Evolutionary conservation across 2,113 vertebrate species (phyloP).

Genomic region (Aphelocoma coerulescens): DNA sequence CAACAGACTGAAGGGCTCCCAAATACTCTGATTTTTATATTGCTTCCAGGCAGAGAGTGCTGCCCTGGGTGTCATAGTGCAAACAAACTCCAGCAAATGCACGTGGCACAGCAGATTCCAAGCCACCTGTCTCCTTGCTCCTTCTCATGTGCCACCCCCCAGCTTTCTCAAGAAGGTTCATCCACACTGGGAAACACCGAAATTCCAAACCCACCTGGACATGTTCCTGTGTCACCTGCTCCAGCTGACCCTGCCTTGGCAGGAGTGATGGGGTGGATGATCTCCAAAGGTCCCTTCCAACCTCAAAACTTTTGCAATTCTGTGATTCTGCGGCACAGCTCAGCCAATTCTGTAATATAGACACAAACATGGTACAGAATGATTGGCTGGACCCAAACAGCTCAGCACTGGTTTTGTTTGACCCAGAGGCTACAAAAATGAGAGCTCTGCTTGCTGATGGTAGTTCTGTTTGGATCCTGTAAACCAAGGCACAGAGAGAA

Average conservation of each 20-base stretch:
- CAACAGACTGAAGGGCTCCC: background rate
- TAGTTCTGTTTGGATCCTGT: background rate
- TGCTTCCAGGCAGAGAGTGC: background rate
- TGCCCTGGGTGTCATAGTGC: background rate
- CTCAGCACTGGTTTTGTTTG: background rate
- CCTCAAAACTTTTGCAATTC: too few relatives aligned
- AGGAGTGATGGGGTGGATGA: accelerated
- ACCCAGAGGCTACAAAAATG: background rate
- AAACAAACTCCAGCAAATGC: background rate
- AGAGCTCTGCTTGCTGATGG: background rate
- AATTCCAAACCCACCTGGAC: background rate
- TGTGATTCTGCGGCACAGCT: background rate
- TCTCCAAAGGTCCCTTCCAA: background rate
- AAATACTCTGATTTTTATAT: background rate
- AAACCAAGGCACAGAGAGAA: background rate
- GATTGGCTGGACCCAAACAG: background rate
- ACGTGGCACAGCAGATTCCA: background rate
- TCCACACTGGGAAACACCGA: background rate
- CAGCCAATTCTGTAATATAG: background rate
- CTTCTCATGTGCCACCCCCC: background rate
- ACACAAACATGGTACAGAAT: background rate
- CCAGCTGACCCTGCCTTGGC: background rate
- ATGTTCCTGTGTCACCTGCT: background rate
- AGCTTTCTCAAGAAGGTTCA: background rate
- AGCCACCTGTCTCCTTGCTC: background rate